Base-by-base conservation (phyloP, 2,797 vertebrate genomes). In the Trichosurus vulpecula region DNA sequence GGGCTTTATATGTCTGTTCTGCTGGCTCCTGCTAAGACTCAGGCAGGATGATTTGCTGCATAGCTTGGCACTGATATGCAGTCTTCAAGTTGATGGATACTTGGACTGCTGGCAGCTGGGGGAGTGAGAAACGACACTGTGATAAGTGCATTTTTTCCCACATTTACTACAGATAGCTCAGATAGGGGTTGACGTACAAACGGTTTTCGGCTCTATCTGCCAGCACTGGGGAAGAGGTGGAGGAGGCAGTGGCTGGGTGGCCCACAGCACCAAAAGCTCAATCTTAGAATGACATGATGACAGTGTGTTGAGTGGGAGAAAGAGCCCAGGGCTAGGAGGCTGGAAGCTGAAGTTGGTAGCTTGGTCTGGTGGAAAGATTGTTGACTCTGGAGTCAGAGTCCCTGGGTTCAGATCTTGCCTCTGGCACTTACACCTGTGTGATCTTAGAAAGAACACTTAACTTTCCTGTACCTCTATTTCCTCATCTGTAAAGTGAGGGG, bases 51-150 rank as follows among this genome's bases (percentile, higher is more conserved):
- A 90, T 90, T 94, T 92, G 57, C 96, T 97, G 55, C 91, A 0
- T 0, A 61, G 58, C 94, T 95, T 93, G 96, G 92, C 93, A 92
- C 95, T 97, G 97, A 98, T 97, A 96, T 97, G 97, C 93, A 96
- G 93, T 53, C 97, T 98, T 96, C 56, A 89, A 96, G 54, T 41
- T 93, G 96, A 97, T 74, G 81, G 95, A 90, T 92, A 25, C 91
- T 96, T 94, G 94, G 90, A 89, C 74, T 90, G 93, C 91, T 96
- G 96, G 96, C 95, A 98, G 94, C 56, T 6, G 30, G 51, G 93
- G 55, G 94, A 96, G 96, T 96, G 97, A 96, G 91, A 93, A 98
- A 92, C 95, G 96, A 96, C 94, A 96, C 90, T 74, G 22, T 95
- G 97, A 97, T 98, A 97, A 98, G 96, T 94, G 55, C 95, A 57